Evolutionary conservation across 2,113 vertebrate genomes (phyloP).

Genomic region (Spea multiplicata): DNA sequence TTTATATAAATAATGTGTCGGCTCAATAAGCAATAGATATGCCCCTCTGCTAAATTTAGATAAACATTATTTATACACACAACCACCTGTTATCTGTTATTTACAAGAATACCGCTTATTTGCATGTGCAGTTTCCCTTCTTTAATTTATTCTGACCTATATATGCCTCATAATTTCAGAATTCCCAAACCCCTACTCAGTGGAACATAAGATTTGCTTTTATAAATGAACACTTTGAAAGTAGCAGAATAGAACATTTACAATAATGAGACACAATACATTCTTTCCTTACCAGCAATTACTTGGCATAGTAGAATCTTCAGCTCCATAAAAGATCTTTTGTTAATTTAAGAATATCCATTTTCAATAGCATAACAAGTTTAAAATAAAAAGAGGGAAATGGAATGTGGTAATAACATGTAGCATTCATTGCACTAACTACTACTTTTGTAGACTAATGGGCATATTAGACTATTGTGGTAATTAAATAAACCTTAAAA

Average conservation of each 20-base stretch:
- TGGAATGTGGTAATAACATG: slow-evolving; percentile 13
- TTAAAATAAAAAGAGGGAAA: slow-evolving; percentile 19
- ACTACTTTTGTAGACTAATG: slow-evolving; percentile 11
- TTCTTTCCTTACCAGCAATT: slow-evolving; percentile 28
- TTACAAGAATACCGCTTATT: neutral
- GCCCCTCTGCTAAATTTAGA: neutral
- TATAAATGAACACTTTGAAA: slow-evolving; percentile 27
- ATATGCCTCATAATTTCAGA: slow-evolving; percentile 6
- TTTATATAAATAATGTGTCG: no score
- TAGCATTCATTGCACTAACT: slow-evolving; percentile 17
- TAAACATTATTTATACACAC: slow-evolving; percentile 9
- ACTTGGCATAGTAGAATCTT: slow-evolving; percentile 19
- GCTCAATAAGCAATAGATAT: no score
- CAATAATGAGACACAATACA: slow-evolving; percentile 30
- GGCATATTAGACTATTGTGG: slow-evolving; percentile 28
- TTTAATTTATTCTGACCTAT: slow-evolving; percentile 33
- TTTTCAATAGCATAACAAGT: slow-evolving; percentile 34
- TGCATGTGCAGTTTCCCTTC: no score
- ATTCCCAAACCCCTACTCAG: slow-evolving; percentile 17
- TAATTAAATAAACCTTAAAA: slow-evolving; percentile 9
- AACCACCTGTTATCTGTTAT: slow-evolving; percentile 14
- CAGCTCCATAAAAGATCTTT: slow-evolving; percentile 23
- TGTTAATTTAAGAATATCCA: slow-evolving; percentile 34
- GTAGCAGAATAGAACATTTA: slow-evolving; percentile 35
- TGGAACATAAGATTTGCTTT: slow-evolving; percentile 16